Base-by-base conservation (phyloP, 2,797 vertebrate genomes). In the Onychomys torridus region DNA sequence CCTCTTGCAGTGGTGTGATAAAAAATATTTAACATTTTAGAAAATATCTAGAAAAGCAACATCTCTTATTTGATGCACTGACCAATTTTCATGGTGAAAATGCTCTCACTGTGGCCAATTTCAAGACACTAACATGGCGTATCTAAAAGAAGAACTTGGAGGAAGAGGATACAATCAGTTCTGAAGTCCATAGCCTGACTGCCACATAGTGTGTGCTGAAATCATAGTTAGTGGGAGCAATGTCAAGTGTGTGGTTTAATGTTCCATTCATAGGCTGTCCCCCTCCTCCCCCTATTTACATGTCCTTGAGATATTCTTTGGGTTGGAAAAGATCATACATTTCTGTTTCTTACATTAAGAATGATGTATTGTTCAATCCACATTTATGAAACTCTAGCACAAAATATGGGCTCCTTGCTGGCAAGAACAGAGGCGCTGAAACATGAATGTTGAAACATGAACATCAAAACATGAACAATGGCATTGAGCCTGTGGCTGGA, bases 11-110 rank as follows among this genome's bases (percentile, higher is more conserved):
- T 0, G 37, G 1, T 16, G 5, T 29, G 16, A 78, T 37, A 43
- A 49, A 85, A 90, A 94, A 91, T 76, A 91, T 46, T 89, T 78
- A 97, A 86, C 8, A 25, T 57, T 65, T 23, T 52, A 78, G 34
- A 67, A 90, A 29, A 23, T 81, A 49, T 59, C 63, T 49, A 67
- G 91, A 89, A 78, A 29, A n/a, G 25, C 27, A 83, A 83, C 34
- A 81, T 40, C 10, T 23, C 57, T 23, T 7, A 59, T 73, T 71
- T 67, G 37, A 86, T 37, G 21, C n/a, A 49, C 3, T 32, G 49
- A 25, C 63, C 69, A 93, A 49, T 87, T 81, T 93, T 49, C 77
- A 69, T 3, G 25, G 19, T 65, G n/a, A 86, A 85, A 91, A 89
- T 73, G 9, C 34, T 76, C n/a, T 90, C 49, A 17, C 57, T 32